phyloP scores from a whole-genome alignment of 2,888 invertebrate genomes.

The Anoplius nigerrimus region DNA sequence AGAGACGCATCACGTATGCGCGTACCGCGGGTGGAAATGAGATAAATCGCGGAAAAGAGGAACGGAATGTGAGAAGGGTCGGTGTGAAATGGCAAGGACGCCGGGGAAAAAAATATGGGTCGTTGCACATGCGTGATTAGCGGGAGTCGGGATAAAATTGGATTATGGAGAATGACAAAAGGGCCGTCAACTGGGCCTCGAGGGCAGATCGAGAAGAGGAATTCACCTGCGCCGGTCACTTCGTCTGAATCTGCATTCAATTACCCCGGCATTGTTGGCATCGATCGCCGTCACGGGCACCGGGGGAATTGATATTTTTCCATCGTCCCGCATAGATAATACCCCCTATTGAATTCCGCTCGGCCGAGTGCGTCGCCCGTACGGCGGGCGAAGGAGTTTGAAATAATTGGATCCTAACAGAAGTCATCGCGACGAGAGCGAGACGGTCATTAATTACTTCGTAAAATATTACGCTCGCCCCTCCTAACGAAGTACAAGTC shows the following conservation, averaged over 20 bases:
- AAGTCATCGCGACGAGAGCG: constrained; percentile 19
- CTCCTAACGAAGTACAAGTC: constrained; percentile 48
- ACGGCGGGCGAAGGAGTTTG: constrained; percentile 36
- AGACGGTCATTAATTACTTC: constrained; percentile 53
- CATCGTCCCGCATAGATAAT: constrained; percentile 55
- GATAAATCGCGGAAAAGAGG: too few species aligned
- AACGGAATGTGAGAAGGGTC: too few species aligned
- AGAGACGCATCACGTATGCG: too few species aligned
- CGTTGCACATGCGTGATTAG: too few species aligned
- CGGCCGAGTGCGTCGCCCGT: constrained; percentile 21
- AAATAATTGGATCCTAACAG: constrained; percentile 60
- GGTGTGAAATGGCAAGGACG: too few species aligned
- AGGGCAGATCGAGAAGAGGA: too few species aligned
- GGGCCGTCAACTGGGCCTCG: too few species aligned
- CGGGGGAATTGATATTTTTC: constrained; percentile 60
- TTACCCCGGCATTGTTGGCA: constrained; percentile 50
- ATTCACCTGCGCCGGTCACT: constrained; percentile 49
- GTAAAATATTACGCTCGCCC: constrained; percentile 51
- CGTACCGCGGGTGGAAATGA: too few species aligned
- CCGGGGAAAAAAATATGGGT: too few species aligned
- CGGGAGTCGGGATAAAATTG: too few species aligned
- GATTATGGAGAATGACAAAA: too few species aligned
- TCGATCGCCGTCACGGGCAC: constrained; percentile 46
- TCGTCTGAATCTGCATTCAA: constrained; percentile 61
- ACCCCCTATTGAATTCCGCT: constrained; percentile 49